phyloP scores from a whole-genome alignment of 2,113 vertebrate species.

The Hemichromis elongatus region DNA sequence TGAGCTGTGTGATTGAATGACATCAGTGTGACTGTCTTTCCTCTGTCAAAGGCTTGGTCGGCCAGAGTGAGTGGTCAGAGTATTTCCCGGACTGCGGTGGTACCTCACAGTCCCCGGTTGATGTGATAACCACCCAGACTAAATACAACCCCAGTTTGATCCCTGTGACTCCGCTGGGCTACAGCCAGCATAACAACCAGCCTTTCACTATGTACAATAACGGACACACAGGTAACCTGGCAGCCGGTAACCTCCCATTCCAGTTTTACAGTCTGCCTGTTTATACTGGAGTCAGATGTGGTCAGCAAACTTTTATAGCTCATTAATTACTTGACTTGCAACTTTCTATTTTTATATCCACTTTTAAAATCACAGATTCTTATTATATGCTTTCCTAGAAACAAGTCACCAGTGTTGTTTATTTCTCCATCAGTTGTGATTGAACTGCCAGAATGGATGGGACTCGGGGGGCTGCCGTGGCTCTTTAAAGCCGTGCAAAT shows the following conservation, averaged over 20 bases:
- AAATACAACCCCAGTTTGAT: constrained; percentile 72
- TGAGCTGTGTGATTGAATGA: constrained; percentile 47
- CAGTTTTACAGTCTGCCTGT: background rate
- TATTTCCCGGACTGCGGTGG: constrained; percentile 80
- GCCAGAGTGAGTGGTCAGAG: constrained; percentile 80
- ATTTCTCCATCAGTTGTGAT: constrained; percentile 72
- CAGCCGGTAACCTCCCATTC: background rate
- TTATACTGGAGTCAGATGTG: background rate
- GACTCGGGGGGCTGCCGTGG: constrained; percentile 76
- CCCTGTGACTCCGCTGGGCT: constrained; percentile 72
- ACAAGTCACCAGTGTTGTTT: background rate
- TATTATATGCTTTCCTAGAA: background rate
- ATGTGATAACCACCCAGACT: constrained; percentile 69
- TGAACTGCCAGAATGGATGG: constrained; percentile 77
- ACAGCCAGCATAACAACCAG: constrained; percentile 59
- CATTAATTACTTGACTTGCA: background rate
- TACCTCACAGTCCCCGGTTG: constrained; percentile 82
- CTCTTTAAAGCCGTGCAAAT: constrained; percentile 81
- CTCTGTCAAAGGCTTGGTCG: constrained; percentile 72
- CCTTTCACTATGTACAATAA: constrained; percentile 80
- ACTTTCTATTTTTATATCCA: background rate
- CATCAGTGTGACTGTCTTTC: constrained; percentile 9
- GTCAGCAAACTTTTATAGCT: background rate
- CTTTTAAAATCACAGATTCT: background rate
- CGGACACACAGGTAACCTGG: constrained; percentile 85